Base-by-base conservation (phyloP, 2,797 vertebrate genomes). In the Ceryle rudis region DNA sequence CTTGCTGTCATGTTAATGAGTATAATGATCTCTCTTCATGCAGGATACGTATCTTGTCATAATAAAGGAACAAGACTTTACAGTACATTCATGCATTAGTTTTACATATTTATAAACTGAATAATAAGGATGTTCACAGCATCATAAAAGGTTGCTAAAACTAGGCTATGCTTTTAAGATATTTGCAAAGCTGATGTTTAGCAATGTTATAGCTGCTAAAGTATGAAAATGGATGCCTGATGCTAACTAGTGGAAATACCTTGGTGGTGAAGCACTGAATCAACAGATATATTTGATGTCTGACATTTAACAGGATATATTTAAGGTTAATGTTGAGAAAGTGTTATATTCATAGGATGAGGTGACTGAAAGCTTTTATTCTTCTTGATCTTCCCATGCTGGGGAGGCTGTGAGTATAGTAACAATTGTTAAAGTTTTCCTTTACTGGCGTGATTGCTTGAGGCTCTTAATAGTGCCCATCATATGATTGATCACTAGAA, bases 261-360 rank as follows among this genome's bases (percentile, higher is more conserved):
- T 46, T 11, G 28, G 41, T 35, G 18, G 29, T 57, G 47, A 71
- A 57, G 19, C 41, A 81, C n/a, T 18, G 9, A 42, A 8, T 58
- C 29, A 62, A n/a, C 1, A 5, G 10, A 26, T 61, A 33, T 0
- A 0, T 51, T 66, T 81, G 20, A 26, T 33, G 10, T 31, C 22
- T 72, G n/a, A 81, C 33, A 4, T 10, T 41, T 72, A 57, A 57
- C 6, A 61, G 19, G 5, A 22, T 57, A 23, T 26, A 41, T 77
- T 33, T 81, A 92, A 60, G 14, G 3, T 3, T 88, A 15, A 46
- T 10, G 35, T 39, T 71, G 25, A 75, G 10, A 65, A 70, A 29
- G 9, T 6, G 2, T 61, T 55, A 25, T 39, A 81, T 78, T 25
- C 23, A 33, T 13, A 42, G 10, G 7, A 55, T 23, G 11, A 44